Evolutionary conservation across 2,888 invertebrate species (phyloP).

Genomic region (Zygothrica quintamaculata): DNA sequence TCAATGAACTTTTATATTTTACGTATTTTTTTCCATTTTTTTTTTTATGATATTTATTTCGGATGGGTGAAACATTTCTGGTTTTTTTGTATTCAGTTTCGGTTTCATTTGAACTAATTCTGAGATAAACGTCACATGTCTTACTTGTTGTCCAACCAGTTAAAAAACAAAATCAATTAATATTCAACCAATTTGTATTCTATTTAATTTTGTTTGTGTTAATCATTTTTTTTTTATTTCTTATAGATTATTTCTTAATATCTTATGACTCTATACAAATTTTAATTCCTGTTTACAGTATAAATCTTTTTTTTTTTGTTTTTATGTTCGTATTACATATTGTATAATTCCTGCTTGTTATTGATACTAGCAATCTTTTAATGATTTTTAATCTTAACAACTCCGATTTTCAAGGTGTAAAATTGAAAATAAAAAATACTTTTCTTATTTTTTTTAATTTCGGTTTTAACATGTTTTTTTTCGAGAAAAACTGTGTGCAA

Average conservation of each 20-base stretch:
- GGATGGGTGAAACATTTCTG: constrained; percentile 46
- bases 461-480: no score
- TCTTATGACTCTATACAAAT: constrained; percentile 19
- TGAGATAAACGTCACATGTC: constrained; percentile 30
- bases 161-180: constrained; percentile 15
- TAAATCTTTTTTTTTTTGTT: background rate
- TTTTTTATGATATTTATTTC: background rate
- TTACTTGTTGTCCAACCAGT: constrained; percentile 21
- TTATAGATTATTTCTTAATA: background rate
- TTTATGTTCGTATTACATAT: no score
- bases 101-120: constrained; percentile 43
- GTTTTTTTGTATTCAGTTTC: constrained; percentile 35
- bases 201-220: constrained; percentile 47
- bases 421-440: no score
- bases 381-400: no score
- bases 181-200: constrained; percentile 35
- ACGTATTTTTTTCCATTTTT: constrained; percentile 1
- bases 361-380: background rate
- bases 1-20: constrained; percentile 58
- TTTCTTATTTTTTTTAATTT: no score
- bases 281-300: constrained; percentile 42
- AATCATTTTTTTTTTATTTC: constrained; percentile 12
- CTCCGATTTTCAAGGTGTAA: no score
- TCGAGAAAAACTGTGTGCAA: no score
- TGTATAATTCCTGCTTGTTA: constrained; percentile 11